A percentile compares a stretch with the other conserved stretches of the same genome.
Conservation (phyloP, 2,888 invertebrate species). For the Nysson spinosus region DNA sequence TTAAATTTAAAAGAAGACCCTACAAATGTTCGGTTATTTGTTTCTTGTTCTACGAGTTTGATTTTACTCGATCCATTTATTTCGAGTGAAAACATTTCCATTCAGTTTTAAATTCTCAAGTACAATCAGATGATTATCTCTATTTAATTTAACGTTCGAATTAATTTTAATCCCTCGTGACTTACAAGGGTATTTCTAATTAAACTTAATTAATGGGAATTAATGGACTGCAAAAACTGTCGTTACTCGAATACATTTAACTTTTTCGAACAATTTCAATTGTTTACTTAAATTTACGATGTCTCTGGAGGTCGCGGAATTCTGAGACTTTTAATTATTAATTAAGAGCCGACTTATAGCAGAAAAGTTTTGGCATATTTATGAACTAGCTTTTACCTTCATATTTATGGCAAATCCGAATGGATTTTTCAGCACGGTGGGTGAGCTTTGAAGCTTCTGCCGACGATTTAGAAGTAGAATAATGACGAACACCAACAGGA, state of each 20-base stretch:
- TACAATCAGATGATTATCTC: too few relatives aligned
- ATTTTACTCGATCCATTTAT: too few relatives aligned
- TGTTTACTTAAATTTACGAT: background rate
- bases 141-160: too few relatives aligned
- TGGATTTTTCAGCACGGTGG: constrained; percentile 81
- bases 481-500: constrained; percentile 82
- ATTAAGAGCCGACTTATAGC: constrained; percentile 27
- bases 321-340: constrained; percentile 38
- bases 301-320: constrained; percentile 10
- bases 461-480: constrained; percentile 81
- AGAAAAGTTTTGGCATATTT: constrained; percentile 45
- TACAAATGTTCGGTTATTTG: constrained; percentile 57
- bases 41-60: background rate
- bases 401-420: constrained; percentile 84
- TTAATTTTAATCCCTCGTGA: too few relatives aligned
- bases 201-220: too few relatives aligned
- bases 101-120: too few relatives aligned
- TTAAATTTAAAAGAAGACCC: constrained; percentile 81
- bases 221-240: too few relatives aligned
- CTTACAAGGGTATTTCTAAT: too few relatives aligned
- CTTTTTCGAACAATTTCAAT: background rate
- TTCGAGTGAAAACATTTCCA: background rate
- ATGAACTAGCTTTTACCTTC: constrained; percentile 78
- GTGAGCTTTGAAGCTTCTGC: constrained; percentile 81
- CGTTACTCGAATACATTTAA: too few relatives aligned